These are phyloP conservation scores for Coenonympha glycerion DNA, from an alignment of 2,888 invertebrate species.

Conservation along the genomic window DNA sequence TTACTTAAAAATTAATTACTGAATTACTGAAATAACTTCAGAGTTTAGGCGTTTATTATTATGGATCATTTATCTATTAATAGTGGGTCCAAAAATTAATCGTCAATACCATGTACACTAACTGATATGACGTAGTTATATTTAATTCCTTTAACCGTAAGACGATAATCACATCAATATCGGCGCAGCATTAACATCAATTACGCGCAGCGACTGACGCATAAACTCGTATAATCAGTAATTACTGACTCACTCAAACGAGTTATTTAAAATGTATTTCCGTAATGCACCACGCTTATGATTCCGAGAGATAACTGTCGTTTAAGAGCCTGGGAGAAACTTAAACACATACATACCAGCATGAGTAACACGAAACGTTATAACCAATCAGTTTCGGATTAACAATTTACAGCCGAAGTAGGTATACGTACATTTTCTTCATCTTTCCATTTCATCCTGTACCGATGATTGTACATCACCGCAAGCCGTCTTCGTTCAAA, in stretches of 20 bases:
- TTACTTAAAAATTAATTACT: too few species aligned
- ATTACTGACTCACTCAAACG: slow-evolving; percentile 17
- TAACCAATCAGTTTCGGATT: neutral
- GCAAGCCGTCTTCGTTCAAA: too few species aligned
- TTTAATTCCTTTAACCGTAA: neutral
- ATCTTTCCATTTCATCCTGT: too few species aligned
- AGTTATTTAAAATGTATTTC: slow-evolving; percentile 19
- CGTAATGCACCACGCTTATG: slow-evolving; percentile 10
- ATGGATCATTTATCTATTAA: too few species aligned
- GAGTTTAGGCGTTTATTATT: too few species aligned
- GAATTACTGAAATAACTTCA: too few species aligned
- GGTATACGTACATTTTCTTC: too few species aligned
- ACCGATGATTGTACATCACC: too few species aligned
- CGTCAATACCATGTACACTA: too few species aligned
- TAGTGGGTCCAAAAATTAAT: too few species aligned
- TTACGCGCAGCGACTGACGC: slow-evolving; percentile 11
- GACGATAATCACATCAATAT: neutral
- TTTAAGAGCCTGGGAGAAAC: slow-evolving; percentile 17
- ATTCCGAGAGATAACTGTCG: slow-evolving; percentile 20
- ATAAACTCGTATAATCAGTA: slow-evolving; percentile 7
- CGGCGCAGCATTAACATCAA: slow-evolving; percentile 17
- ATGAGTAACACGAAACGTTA: slow-evolving; percentile 3
- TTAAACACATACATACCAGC: neutral
- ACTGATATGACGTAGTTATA: neutral
- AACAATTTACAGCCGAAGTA: neutral